Evolutionary conservation across 2,797 vertebrate species (phyloP).

Genomic region (Thunnus albacares): DNA sequence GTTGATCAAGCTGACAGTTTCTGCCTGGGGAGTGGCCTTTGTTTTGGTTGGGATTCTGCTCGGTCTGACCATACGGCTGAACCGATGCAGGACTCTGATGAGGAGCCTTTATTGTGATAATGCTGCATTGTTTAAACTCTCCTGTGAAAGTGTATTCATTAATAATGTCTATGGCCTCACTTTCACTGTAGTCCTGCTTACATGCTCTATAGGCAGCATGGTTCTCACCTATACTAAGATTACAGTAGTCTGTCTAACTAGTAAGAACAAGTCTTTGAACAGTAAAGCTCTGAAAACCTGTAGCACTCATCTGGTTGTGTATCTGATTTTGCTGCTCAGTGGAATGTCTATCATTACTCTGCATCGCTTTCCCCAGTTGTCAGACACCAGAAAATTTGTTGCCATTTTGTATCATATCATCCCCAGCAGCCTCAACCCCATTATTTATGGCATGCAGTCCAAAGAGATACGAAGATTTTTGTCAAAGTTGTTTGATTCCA

Average conservation of each 20-base stretch:
- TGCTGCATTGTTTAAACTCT: constrained; percentile 83
- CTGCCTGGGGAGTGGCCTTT: constrained; percentile 66
- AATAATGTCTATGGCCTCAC: constrained; percentile 84
- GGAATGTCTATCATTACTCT: constrained; percentile 37
- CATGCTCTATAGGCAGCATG: constrained; percentile 61
- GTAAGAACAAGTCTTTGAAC: constrained; percentile 54
- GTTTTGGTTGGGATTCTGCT: constrained; percentile 56
- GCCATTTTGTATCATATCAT: constrained; percentile 45
- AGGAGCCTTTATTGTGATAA: constrained; percentile 85
- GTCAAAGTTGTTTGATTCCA: neutral
- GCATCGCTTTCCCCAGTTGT: constrained; percentile 51
- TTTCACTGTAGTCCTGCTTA: constrained; percentile 67
- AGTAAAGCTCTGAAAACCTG: constrained; percentile 75
- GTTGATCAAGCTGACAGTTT: constrained; percentile 31
- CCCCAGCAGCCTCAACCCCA: constrained; percentile 55
- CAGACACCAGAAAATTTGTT: constrained; percentile 31
- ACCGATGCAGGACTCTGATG: constrained; percentile 77
- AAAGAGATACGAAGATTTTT: neutral
- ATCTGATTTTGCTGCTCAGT: constrained; percentile 55
- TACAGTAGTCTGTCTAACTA: constrained; percentile 64
- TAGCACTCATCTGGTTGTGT: constrained; percentile 69
- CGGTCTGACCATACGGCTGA: constrained; percentile 51
- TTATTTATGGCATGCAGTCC: constrained; percentile 42
- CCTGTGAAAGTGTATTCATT: constrained; percentile 79
- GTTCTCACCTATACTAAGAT: constrained; percentile 75